phyloP scores from a whole-genome alignment of 2,888 invertebrate genomes.

The Octodonta nipae region DNA sequence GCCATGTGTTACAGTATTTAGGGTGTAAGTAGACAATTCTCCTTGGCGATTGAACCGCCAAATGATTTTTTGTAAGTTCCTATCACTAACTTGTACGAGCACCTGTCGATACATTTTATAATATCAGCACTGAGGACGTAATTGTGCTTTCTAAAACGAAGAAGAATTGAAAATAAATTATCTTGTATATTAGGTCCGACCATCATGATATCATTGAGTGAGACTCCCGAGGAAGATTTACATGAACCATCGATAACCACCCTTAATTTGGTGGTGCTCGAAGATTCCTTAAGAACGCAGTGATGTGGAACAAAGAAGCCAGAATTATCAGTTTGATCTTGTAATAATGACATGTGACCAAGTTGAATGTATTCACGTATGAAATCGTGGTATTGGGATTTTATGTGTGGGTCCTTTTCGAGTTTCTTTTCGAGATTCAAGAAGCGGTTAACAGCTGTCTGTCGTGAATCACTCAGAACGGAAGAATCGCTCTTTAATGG shows the following conservation, averaged over 20 bases:
- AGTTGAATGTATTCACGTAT: conserved; percentile 1
- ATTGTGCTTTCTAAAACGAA: conserved; percentile 6
- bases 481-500: not conserved
- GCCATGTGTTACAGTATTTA: conserved; percentile 1
- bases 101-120: conserved; percentile 16
- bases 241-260: conserved; percentile 19
- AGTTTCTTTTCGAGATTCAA: not conserved
- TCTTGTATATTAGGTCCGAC: conserved; percentile 15
- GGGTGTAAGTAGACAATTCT: conserved; percentile 8
- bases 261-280: conserved; percentile 18
- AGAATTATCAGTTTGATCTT: conserved; percentile 3
- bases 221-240: conserved; percentile 10
- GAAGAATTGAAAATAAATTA: conserved; percentile 12
- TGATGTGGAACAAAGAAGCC: conserved; percentile 16
- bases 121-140: conserved; percentile 17
- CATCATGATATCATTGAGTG: conserved; percentile 15
- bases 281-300: conserved; percentile 15
- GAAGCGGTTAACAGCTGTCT: not conserved
- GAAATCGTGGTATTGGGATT: not conserved
- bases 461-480: not conserved
- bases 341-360: conserved; percentile 8
- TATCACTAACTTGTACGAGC: not conserved
- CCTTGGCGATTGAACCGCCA: conserved; percentile 13
- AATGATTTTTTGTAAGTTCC: conserved; percentile 12
- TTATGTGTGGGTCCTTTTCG: not conserved